A percentile compares a stretch with the other conserved stretches of the same genome.
Conservation (phyloP, 1,140 invertebrate species). For the Macrocentrus cingulum region DNA sequence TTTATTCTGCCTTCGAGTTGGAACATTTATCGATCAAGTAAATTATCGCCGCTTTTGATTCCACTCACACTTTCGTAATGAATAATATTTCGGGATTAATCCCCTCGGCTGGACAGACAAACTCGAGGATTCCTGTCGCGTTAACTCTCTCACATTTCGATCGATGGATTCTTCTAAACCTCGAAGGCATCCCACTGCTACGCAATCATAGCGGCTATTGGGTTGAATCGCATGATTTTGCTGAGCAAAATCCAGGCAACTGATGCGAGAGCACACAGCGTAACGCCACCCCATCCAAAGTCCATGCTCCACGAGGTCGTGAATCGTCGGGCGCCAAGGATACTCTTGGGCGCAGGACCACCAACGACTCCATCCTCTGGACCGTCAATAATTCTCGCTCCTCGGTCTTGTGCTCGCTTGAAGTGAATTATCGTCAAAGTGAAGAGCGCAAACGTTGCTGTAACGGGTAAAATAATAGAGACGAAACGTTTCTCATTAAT, state of each 20-base stretch:
- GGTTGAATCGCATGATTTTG: slow-evolving; percentile 87
- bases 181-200: slow-evolving; percentile 55
- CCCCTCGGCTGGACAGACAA: too few relatives aligned
- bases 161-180: slow-evolving; percentile 32
- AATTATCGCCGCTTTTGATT: background rate
- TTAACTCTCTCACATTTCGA: too few relatives aligned
- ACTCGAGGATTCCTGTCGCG: too few relatives aligned
- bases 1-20: too few relatives aligned
- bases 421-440: slow-evolving; percentile 88
- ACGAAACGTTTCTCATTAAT: background rate
- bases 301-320: slow-evolving; percentile 80
- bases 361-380: slow-evolving; percentile 72
- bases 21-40: too few relatives aligned
- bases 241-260: slow-evolving; percentile 84
- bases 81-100: too few relatives aligned
- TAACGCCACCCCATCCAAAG: slow-evolving; percentile 80
- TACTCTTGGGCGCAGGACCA: slow-evolving; percentile 49
- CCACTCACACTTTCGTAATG: background rate
- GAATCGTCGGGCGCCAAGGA: slow-evolving; percentile 70
- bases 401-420: slow-evolving; percentile 73
- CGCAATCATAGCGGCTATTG: slow-evolving; percentile 72
- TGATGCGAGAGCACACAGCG: slow-evolving; percentile 74
- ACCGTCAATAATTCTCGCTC: slow-evolving; percentile 61
- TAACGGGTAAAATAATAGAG: slow-evolving; percentile 37
- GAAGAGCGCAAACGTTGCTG: slow-evolving; percentile 85